A percentile compares a stretch with the other conserved stretches of the same genome.
Conservation (phyloP, 92 coral and sea anemone species). For the Phenganax subtilis region DNA sequence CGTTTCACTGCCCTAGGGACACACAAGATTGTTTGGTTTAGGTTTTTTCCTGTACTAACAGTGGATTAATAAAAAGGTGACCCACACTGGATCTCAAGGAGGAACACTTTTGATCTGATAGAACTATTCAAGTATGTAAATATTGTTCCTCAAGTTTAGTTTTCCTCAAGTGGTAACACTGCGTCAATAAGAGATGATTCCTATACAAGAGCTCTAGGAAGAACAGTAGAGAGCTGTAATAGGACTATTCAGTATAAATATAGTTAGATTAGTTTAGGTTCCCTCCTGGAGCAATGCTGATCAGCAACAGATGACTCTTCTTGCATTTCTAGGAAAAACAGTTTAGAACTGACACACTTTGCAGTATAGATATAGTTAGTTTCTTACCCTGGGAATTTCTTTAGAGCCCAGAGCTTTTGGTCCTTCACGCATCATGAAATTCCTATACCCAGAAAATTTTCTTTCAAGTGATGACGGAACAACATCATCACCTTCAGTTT, state of each 20-base stretch:
- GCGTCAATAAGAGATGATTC: no score
- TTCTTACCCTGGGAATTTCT: conserved; percentile 70
- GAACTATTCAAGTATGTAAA: no score
- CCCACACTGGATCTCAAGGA: background rate
- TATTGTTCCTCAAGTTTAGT: no score
- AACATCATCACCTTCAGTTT: conserved; percentile 32
- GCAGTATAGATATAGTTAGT: background rate
- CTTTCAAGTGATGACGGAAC: conserved; percentile 80
- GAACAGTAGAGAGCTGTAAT: background rate
- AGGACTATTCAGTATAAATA: background rate
- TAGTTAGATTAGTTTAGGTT: background rate
- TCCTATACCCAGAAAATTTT: conserved; percentile 66
- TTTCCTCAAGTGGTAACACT: no score
- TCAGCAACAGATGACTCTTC: no score
- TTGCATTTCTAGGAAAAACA: background rate
- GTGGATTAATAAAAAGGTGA: background rate
- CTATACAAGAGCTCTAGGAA: background rate
- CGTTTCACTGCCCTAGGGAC: conserved; percentile 76
- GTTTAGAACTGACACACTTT: background rate
- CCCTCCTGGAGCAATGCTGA: no score
- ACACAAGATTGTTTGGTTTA: background rate
- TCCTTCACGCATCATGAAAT: conserved; percentile 82
- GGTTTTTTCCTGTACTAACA: background rate
- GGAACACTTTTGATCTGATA: background rate
- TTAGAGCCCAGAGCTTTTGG: conserved; percentile 79